A percentile compares a stretch with the other conserved stretches of the same genome.
Evolutionary conservation across 2,888 invertebrate genomes (phyloP).

Genomic region (Pristionchus exspectatus): DNA sequence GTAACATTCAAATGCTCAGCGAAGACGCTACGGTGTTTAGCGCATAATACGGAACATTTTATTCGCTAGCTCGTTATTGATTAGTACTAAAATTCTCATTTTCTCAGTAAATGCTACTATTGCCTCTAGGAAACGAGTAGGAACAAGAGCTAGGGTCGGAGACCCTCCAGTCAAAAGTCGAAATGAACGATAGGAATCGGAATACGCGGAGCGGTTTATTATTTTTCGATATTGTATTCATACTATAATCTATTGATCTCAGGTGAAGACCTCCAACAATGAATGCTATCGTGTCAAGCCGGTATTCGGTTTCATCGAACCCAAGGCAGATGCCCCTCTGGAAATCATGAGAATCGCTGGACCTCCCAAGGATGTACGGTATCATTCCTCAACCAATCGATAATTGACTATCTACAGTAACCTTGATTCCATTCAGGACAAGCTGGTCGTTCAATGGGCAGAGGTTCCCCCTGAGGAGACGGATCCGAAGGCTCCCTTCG

Average conservation of each 20-base stretch:
- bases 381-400: not conserved
- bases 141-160: too few species aligned
- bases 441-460: constrained; percentile 33
- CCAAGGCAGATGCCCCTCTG: constrained; percentile 12
- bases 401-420: not conserved
- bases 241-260: not conserved
- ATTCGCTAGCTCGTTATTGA: too few species aligned
- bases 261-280: constrained; percentile 53
- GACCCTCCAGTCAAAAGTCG: too few species aligned
- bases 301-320: constrained; percentile 47
- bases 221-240: not conserved
- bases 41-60: too few species aligned
- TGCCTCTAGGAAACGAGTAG: too few species aligned
- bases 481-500: constrained; percentile 53
- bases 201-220: not conserved
- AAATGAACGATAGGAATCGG: too few species aligned
- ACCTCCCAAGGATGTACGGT: constrained; percentile 39
- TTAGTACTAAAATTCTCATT: too few species aligned
- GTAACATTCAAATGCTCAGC: too few species aligned
- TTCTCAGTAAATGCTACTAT: too few species aligned
- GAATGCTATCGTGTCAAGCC: constrained; percentile 50
- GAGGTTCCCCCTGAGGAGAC: constrained; percentile 50
- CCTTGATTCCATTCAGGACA: constrained; percentile 20
- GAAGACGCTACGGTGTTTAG: too few species aligned
- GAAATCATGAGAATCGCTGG: constrained; percentile 46